Percentiles rank a stretch among this genome's conserved stretches.
Evolutionary conservation across 2,888 invertebrate species (phyloP).

Genomic region (Lumbricus terrestris): DNA sequence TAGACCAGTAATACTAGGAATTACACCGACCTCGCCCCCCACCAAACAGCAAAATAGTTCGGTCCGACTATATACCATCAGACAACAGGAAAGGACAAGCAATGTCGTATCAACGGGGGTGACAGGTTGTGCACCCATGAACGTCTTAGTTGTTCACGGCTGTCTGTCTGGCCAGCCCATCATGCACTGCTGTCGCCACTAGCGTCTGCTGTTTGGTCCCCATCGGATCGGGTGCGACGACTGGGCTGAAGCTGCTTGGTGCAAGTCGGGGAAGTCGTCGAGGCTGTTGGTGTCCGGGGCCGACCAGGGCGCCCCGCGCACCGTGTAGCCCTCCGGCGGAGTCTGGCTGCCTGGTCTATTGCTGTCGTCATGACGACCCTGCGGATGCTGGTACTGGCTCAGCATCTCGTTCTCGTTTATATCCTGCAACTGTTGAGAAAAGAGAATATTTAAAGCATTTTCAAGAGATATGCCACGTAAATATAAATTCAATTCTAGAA

Average conservation of each 20-base stretch:
- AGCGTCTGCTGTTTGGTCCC: neutral
- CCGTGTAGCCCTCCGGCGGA: slow-evolving; percentile 49
- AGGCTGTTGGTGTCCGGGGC: slow-evolving; percentile 15
- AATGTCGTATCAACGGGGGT: neutral
- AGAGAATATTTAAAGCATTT: too few relatives aligned
- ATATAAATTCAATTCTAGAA: neutral
- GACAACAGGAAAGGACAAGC: neutral
- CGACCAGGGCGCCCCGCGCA: slow-evolving; percentile 57
- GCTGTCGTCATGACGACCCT: slow-evolving; percentile 38
- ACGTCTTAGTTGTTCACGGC: neutral
- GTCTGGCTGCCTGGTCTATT: neutral
- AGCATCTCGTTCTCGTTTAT: slow-evolving; percentile 55
- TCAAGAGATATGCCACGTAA: neutral
- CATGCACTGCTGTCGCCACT: neutral
- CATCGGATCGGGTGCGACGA: neutral
- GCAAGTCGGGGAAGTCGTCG: slow-evolving; percentile 23
- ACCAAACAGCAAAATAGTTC: slow-evolving; percentile 3
- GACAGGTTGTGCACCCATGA: neutral
- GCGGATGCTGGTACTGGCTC: slow-evolving; percentile 53
- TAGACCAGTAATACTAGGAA: neutral
- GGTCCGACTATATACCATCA: slow-evolving; percentile 3
- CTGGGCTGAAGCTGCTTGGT: slow-evolving; percentile 7
- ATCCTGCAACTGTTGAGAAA: slow-evolving; percentile 57
- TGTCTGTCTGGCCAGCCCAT: neutral
- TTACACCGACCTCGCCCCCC: neutral